Evolutionary conservation across 2,113 vertebrate species (phyloP), one percentile per base, ranked within the genome.

Genomic region (Oceanodroma tethys): DNA sequence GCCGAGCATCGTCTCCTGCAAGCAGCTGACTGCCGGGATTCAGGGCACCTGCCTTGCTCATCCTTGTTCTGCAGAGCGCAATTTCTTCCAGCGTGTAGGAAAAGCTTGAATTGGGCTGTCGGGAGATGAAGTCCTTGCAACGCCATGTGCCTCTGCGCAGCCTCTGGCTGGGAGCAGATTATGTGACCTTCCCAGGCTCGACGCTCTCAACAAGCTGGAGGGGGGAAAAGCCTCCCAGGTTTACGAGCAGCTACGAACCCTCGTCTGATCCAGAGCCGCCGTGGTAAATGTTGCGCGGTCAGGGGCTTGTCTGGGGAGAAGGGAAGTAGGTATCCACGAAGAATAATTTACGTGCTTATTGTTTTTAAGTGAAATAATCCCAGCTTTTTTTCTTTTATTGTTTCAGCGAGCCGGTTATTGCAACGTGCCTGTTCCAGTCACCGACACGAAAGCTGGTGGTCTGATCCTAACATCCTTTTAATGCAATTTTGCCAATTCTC

Each of bases 261-360:
- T 47, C 1, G 0, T 23, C 18, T 9, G 45, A 42, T 80, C 52
- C 50, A 58, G 48, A 58, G 48, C 67, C 0, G 2, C 26, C 2
- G 1, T 1, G 9, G 30, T 63, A 56, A 83, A 80, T 1, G 1
- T 36, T 62, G 21, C 34, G 59, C 27, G 47, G 27, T n/a, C 32
- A 40, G 38, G 27, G 34, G 10, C 22, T 48, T 56, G 10, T 25
- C 23, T 71, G 72, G 53, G 34, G 42, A 53, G 43, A 43, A 58
- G 62, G 55, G 79, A 59, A 34, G 40, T 16, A 18, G 43, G 19
- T 42, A 26, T 70, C 62, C 5, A 0, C 2, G 0, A 29, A 36
- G 62, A 70, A 47, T 52, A 68, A 52, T 74, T 58, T 10, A 26
- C 1, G 0, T 40, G 53, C 36, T 67, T 23, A 9, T 18, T 56